phyloP scores from a whole-genome alignment of 2,888 invertebrate species.

The Tridacna crocea region DNA sequence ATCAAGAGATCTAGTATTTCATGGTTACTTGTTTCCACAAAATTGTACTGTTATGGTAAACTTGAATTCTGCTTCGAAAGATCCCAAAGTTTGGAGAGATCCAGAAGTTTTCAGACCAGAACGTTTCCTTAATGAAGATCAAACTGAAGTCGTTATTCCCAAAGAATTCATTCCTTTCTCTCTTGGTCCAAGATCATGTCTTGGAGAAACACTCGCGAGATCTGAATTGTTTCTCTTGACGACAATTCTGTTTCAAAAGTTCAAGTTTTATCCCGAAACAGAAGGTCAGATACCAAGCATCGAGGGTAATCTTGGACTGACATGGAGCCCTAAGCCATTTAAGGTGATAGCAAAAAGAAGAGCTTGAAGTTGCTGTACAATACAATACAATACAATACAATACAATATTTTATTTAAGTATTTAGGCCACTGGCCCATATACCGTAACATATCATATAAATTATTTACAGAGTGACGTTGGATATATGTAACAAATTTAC shows the following conservation, averaged over 20 bases:
- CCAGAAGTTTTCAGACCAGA: slow-evolving; percentile 47
- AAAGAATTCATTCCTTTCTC: slow-evolving; percentile 48
- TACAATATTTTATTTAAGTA: too few relatives aligned
- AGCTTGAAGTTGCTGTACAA: too few relatives aligned
- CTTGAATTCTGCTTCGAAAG: slow-evolving; percentile 31
- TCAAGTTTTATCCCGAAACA: slow-evolving; percentile 25
- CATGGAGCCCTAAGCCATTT: slow-evolving; percentile 35
- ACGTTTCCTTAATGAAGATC: slow-evolving; percentile 37
- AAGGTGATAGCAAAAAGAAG: not conserved
- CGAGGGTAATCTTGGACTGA: slow-evolving; percentile 24
- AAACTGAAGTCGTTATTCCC: not conserved
- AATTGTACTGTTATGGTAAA: slow-evolving; percentile 34
- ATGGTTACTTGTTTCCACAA: slow-evolving; percentile 37
- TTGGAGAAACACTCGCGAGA: slow-evolving; percentile 49
- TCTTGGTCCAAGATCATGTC: slow-evolving; percentile 44
- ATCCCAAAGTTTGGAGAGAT: slow-evolving; percentile 31
- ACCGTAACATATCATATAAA: too few relatives aligned
- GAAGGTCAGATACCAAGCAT: slow-evolving; percentile 22
- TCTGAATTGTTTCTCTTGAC: slow-evolving; percentile 48
- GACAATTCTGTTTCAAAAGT: slow-evolving; percentile 36
- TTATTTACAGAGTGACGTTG: too few relatives aligned
- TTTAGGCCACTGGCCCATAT: too few relatives aligned
- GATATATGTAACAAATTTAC: too few relatives aligned
- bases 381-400: too few relatives aligned
- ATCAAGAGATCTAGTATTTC: slow-evolving; percentile 16